Percentiles rank a stretch among this genome's conserved stretches.
These are phyloP conservation scores for Acropternis orthonyx DNA, from an alignment of 2,797 vertebrate genomes.

Conservation along the genomic window DNA sequence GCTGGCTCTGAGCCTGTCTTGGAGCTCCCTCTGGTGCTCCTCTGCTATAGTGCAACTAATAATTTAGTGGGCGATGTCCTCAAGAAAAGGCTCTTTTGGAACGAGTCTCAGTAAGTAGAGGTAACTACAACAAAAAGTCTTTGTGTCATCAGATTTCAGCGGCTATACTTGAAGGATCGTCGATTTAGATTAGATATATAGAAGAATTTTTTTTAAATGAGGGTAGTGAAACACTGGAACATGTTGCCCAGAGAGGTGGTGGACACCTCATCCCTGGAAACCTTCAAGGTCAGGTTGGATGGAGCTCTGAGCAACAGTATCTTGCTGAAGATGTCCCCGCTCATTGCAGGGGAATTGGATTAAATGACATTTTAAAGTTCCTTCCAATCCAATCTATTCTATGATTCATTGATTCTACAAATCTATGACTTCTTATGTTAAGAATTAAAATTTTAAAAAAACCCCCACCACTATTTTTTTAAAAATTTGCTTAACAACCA, in stretches of 20 bases:
- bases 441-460: neutral
- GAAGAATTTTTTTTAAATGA: neutral
- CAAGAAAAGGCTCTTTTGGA: neutral
- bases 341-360: neutral
- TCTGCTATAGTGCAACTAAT: neutral
- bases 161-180: neutral
- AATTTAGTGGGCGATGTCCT: fast-evolving
- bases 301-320: neutral
- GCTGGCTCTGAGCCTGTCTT: neutral
- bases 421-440: neutral
- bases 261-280: neutral
- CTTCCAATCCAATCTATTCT: neutral
- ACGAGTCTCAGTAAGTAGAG: neutral
- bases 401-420: neutral
- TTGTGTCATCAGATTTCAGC: neutral
- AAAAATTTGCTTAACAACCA: neutral
- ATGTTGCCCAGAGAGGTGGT: neutral
- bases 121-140: neutral
- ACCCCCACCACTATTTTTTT: too few relatives aligned
- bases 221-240: neutral
- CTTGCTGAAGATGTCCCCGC: neutral
- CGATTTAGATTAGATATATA: neutral
- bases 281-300: neutral
- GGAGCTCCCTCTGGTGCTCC: slow-evolving; percentile 57
- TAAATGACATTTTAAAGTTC: neutral